Evolutionary conservation across 2,113 vertebrate genomes (phyloP), one percentile per base, ranked within the genome.

Genomic region (Emydura subglobosa): DNA sequence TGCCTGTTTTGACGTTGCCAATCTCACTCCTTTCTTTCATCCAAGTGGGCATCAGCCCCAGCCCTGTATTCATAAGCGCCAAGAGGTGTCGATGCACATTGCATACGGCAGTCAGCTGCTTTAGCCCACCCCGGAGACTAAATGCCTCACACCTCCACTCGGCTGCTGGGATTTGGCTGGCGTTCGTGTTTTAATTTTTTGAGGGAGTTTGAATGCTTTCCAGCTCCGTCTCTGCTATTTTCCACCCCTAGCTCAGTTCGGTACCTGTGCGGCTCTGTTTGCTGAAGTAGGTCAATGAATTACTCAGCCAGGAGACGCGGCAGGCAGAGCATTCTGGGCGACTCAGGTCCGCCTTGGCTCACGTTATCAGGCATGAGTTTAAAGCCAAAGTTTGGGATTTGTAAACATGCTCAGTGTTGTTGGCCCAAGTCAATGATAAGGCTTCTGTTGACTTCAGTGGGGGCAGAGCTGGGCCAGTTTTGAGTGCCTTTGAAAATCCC

Each of bases 1-100:
- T 91, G 87, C 74, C 95, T 91, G 49, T 94, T 82, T 86, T 0
- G 5, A 68, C 0, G 3, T 95, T 97, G 97, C 95, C 97, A 97
- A 1, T 85, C 94, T 96, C 93, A 5, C 93, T 93, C 92, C 87
- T 57, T 94, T 96, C 93, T 92, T 95, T 93, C 95, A 96, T 97
- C 97, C 96, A 97, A 97, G 97, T 97, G 97, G 97, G 97, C 96
- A 97, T 96, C 97, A 96, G 97, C 97, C 96, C 89, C 95, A 97
- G 95, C 95, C 95, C 91, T 93, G 22, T 55, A 94, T 93, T 95
- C 97, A 90, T 91, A 83, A 95, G 96, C 96, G 93, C 96, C 97
- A 97, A 90, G 96, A 97, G 96, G 97, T 97, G 97, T 97, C 96
- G 97, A 97, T 97, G 97, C 89, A 90, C 91, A 90, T 94, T 85